A percentile compares a stretch with the other conserved stretches of the same genome.
These are phyloP conservation scores for Deilephila elpenor DNA, from an alignment of 2,888 invertebrate genomes.

Conservation along the genomic window DNA sequence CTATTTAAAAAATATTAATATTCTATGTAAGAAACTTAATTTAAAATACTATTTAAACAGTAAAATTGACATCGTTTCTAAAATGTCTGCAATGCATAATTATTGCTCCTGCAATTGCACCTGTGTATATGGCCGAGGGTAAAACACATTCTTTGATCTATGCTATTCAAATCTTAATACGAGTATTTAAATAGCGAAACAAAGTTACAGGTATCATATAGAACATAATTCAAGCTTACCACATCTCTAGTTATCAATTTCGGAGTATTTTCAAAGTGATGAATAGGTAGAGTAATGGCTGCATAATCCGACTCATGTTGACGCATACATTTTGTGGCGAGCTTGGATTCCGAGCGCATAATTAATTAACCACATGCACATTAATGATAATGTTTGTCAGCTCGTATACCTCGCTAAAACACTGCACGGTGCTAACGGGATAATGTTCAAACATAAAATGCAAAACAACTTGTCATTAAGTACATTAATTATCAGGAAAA, in stretches of 20 bases:
- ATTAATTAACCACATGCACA: not conserved
- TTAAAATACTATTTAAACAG: too few relatives aligned
- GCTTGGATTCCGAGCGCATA: not conserved
- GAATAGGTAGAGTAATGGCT: not conserved
- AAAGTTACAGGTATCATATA: too few relatives aligned
- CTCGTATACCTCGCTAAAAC: not conserved
- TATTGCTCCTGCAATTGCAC: too few relatives aligned
- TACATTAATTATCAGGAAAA: not conserved
- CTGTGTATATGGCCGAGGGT: too few relatives aligned
- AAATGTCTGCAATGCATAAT: too few relatives aligned
- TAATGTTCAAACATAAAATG: not conserved
- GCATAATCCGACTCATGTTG: not conserved
- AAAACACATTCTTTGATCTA: too few relatives aligned
- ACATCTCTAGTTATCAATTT: not conserved
- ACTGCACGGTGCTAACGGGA: constrained; percentile 1
- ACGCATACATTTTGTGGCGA: not conserved
- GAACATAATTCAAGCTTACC: too few relatives aligned
- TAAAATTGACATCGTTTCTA: too few relatives aligned
- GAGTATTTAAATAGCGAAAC: too few relatives aligned
- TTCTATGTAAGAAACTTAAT: too few relatives aligned
- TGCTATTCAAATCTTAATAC: too few relatives aligned
- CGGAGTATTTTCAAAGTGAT: not conserved
- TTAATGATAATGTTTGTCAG: not conserved
- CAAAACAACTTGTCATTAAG: not conserved
- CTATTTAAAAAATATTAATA: too few relatives aligned